Conservation (phyloP, 2,113 vertebrate genomes). For the Excalfactoria chinensis region DNA sequence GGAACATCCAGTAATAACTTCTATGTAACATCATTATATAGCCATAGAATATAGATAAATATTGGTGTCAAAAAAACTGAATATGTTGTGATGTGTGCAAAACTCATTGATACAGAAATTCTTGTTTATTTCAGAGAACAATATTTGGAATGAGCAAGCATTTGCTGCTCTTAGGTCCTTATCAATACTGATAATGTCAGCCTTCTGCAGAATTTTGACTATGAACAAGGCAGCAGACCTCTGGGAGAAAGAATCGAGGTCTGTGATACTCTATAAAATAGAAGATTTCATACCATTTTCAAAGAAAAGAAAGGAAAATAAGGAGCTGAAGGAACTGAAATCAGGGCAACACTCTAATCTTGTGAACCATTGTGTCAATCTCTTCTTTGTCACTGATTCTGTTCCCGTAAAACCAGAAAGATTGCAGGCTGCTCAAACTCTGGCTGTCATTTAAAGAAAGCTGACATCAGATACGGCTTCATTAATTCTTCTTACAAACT, state of each 20-base stretch:
- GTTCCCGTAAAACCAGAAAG: neutral
- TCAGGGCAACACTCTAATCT: neutral
- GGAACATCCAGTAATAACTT: neutral
- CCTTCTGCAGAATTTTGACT: neutral
- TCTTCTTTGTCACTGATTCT: constrained; percentile 1
- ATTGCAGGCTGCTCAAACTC: neutral
- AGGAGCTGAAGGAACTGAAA: neutral
- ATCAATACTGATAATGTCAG: neutral
- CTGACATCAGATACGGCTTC: neutral
- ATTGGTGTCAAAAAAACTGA: neutral
- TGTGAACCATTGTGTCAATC: neutral
- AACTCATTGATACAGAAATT: neutral
- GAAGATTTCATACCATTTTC: neutral
- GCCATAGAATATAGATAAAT: neutral
- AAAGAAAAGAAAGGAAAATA: neutral
- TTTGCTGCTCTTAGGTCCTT: neutral
- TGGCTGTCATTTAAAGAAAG: neutral
- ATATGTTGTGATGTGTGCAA: neutral
- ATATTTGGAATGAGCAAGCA: neutral
- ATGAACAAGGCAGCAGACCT: neutral
- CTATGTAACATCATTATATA: neutral
- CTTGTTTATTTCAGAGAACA: neutral
- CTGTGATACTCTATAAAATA: neutral
- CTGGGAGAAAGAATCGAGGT: neutral
- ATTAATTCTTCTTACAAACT: constrained; percentile 41